Base-by-base conservation (phyloP, 2,888 invertebrate species). In the Eristalis tenax region DNA sequence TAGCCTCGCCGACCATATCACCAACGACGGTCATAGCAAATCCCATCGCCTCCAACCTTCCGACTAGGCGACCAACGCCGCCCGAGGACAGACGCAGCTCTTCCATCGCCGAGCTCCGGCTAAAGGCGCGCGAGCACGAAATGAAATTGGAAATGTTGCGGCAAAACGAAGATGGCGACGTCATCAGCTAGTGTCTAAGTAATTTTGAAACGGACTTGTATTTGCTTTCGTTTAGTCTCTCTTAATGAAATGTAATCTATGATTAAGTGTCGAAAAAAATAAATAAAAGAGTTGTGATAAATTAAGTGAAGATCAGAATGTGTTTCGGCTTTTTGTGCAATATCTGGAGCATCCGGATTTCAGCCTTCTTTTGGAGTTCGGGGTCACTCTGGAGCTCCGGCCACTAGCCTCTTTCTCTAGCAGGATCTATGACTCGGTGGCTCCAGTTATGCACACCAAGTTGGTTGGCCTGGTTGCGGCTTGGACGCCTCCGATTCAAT, bases 111-210 rank as follows among this genome's bases (percentile, higher is more conserved):
- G 96, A 97, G 0, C 93, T 98, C 56, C 94, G 98, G 89, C 94
- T 97, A 90, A 98, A 98, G 89, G 98, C 98, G 0, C 94, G 98
- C 71, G 98, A 98, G 92, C 98, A 98, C 92, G 98, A 98, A 92
- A 93, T 97, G 66, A 95, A 97, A 91, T 94, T 97, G 90, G 97
- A 97, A 92, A 95, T 97, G 94, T 92, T 97, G 75, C 94, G 97
- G 74, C 97, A 97, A 90, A 95, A 96, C 91, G 96, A 96, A 59
- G 95, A 95, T 81, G 90, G 95, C 0, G 97, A 97, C 93, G 94
- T 97, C 90, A 96, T 97, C 91, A 97, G 97, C 95, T 97, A 93
- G 91, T 92, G 50, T 50, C 50, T 50, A 50, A n/a, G 50, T 50
- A 22, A 18, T 50, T 50, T 18, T 6, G 18, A 18, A 50, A 50